Conservation (phyloP, 2,888 invertebrate genomes). For the Heliconius ismenius region DNA sequence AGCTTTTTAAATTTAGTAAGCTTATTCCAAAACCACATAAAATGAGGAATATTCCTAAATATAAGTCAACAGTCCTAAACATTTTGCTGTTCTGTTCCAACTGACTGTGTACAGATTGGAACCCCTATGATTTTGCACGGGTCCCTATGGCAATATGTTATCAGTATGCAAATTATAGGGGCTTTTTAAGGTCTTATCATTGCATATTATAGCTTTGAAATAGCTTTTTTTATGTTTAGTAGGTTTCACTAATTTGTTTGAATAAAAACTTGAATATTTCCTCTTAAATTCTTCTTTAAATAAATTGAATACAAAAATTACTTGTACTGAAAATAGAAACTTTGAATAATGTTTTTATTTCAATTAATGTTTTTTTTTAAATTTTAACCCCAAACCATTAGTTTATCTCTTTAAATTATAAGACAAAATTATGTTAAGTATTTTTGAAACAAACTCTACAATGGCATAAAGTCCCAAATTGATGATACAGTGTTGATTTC, state of each 20-base stretch:
- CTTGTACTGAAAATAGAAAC: no score
- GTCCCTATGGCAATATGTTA: conserved; percentile 53
- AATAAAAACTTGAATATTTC: background rate
- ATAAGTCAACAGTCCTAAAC: conserved; percentile 62
- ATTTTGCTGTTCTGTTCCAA: conserved; percentile 52
- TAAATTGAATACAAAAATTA: background rate
- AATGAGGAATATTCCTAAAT: conserved; percentile 67
- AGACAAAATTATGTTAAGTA: no score
- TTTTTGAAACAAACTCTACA: no score
- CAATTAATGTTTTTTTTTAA: no score
- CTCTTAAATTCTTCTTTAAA: background rate
- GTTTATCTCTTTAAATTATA: no score
- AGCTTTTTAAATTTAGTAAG: conserved; percentile 64
- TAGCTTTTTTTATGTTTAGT: conserved; percentile 1
- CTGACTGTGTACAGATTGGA: conserved; percentile 47
- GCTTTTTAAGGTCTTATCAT: conserved; percentile 49
- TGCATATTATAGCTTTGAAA: conserved; percentile 23
- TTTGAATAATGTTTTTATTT: no score
- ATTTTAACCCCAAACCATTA: no score
- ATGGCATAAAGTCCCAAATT: no score
- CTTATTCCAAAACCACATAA: conserved; percentile 66
- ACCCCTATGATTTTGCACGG: conserved; percentile 61
- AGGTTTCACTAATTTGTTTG: background rate
- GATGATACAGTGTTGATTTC: no score
- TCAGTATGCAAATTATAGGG: conserved; percentile 72